These are phyloP conservation scores for Archocentrus centrarchus DNA, from an alignment of 2,113 vertebrate species.

Conservation along the genomic window DNA sequence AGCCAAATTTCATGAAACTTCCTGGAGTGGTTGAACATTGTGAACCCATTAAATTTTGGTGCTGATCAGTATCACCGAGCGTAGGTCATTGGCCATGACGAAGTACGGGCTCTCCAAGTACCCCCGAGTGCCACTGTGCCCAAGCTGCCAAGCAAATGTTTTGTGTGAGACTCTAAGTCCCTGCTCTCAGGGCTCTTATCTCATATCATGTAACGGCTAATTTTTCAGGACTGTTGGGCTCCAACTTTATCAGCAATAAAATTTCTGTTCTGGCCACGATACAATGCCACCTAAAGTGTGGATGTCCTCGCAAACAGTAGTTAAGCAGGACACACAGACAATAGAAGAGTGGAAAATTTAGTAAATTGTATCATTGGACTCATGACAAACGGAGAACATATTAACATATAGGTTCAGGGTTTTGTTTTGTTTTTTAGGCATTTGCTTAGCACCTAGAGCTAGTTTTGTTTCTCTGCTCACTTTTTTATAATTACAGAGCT, in stretches of 20 bases:
- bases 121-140: background rate
- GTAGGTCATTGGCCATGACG: background rate
- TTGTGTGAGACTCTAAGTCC: background rate
- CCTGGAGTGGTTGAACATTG: background rate
- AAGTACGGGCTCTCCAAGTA: background rate
- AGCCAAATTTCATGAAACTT: background rate
- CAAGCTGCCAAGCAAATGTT: background rate
- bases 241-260: background rate
- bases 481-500: constrained; percentile 22
- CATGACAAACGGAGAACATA: background rate
- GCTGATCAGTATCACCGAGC: background rate
- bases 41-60: background rate
- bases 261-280: constrained; percentile 9
- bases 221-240: constrained; percentile 3
- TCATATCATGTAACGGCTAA: background rate
- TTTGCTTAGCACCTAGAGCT: constrained; percentile 2
- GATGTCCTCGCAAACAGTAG: background rate
- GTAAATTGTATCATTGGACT: background rate
- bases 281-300: background rate
- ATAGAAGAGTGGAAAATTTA: background rate
- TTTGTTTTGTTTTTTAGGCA: background rate
- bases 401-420: background rate
- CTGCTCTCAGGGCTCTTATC: constrained; percentile 19
- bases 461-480: constrained; percentile 16
- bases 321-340: background rate